Conservation (phyloP, 2,888 invertebrate species). For the Didymodactylos carnosus region DNA sequence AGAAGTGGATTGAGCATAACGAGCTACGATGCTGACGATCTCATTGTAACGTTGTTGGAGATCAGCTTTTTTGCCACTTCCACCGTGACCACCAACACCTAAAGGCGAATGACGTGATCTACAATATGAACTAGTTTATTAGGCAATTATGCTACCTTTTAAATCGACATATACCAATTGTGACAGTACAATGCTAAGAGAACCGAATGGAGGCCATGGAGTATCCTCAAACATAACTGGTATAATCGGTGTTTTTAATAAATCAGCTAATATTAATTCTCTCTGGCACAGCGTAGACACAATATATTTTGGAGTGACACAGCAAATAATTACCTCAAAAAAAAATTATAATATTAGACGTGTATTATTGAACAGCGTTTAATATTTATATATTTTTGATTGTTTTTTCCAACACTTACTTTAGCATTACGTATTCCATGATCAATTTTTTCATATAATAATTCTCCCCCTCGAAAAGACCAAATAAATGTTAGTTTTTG, state of each 20-base stretch:
- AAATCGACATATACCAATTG: slow-evolving; percentile 35
- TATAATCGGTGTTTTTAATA: slow-evolving; percentile 35
- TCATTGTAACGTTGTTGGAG: slow-evolving; percentile 28
- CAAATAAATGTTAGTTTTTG: neutral
- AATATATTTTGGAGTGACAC: slow-evolving; percentile 33
- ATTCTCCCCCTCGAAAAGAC: too few species aligned
- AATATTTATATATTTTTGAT: too few species aligned
- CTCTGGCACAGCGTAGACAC: slow-evolving; percentile 34
- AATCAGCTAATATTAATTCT: slow-evolving; percentile 35
- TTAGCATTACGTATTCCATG: slow-evolving; percentile 33
- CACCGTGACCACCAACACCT: slow-evolving; percentile 34
- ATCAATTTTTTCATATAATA: slow-evolving; percentile 33
- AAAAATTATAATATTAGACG: neutral
- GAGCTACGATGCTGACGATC: slow-evolving; percentile 25
- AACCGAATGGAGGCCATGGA: slow-evolving; percentile 37
- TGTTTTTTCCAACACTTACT: too few species aligned
- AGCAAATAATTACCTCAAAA: slow-evolving; percentile 27
- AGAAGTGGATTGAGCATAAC: slow-evolving; percentile 20
- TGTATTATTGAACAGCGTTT: neutral
- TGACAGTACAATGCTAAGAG: slow-evolving; percentile 34
- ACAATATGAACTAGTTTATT: neutral
- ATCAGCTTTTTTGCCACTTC: slow-evolving; percentile 30
- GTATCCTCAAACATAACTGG: slow-evolving; percentile 34
- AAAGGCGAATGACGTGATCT: neutral
- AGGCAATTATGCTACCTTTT: slow-evolving; percentile 27